phyloP scores from a whole-genome alignment of 2,113 vertebrate species.

The Calidris pugnax region DNA sequence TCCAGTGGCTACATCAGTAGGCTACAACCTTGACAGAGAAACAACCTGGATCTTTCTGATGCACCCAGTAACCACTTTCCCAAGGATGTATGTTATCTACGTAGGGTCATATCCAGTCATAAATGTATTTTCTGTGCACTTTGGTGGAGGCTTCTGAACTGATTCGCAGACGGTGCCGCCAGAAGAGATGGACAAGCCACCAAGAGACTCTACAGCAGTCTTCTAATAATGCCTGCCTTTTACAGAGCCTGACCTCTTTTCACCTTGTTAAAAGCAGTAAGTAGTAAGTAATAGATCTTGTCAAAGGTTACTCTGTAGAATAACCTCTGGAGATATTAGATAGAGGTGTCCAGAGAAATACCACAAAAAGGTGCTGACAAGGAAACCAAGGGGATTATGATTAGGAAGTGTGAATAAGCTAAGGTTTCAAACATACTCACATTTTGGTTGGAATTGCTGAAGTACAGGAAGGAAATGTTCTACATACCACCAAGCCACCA shows the following conservation, averaged over 20 bases:
- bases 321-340: constrained; percentile 59
- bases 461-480: constrained; percentile 51
- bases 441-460: constrained; percentile 51
- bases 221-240: constrained; percentile 29
- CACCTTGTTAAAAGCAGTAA: constrained; percentile 53
- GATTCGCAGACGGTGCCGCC: neutral
- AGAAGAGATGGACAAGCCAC: constrained; percentile 13
- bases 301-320: constrained; percentile 69
- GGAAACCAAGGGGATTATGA: constrained; percentile 60
- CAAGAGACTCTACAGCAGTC: neutral
- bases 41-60: neutral
- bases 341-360: constrained; percentile 63
- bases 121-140: constrained; percentile 3
- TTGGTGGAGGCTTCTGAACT: neutral
- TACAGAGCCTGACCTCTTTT: constrained; percentile 32
- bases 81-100: neutral
- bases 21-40: neutral
- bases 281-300: constrained; percentile 65
- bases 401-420: constrained; percentile 59
- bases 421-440: constrained; percentile 47
- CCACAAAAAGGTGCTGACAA: constrained; percentile 55
- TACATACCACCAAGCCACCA: constrained; percentile 58
- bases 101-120: neutral
- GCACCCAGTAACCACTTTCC: neutral
- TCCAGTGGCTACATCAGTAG: neutral